Percentiles rank a stretch among this genome's conserved stretches.
Conservation (phyloP, 2,888 invertebrate species). For the Timandra comae region DNA sequence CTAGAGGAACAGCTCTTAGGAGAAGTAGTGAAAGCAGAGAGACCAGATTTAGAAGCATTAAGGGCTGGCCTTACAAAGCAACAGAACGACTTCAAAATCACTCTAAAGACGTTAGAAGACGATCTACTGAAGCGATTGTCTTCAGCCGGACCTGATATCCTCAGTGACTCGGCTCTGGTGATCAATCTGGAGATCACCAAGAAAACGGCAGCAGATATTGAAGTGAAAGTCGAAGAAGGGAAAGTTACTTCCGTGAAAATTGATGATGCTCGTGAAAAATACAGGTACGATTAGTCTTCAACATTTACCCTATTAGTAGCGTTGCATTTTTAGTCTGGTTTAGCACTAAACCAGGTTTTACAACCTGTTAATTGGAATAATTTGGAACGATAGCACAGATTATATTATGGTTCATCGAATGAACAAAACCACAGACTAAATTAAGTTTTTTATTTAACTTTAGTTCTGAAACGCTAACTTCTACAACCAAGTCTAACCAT, state of each 20-base stretch:
- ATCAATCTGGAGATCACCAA: conserved; percentile 96
- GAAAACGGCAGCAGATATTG: conserved; percentile 93
- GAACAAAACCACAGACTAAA: too few species aligned
- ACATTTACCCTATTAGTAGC: too few species aligned
- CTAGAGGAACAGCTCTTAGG: conserved; percentile 95
- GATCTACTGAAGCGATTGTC: conserved; percentile 90
- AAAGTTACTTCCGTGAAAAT: conserved; percentile 91
- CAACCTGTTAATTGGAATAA: too few species aligned
- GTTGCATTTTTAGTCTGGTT: too few species aligned
- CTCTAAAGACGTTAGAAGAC: conserved; percentile 93
- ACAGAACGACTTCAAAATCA: conserved; percentile 96
- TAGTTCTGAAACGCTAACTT: too few species aligned
- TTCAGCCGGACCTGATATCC: conserved; percentile 93
- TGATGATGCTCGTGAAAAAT: conserved; percentile 93
- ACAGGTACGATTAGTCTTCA: conserved; percentile 77
- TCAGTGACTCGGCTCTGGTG: conserved; percentile 93
- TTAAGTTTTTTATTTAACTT: too few species aligned
- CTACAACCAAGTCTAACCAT: too few species aligned
- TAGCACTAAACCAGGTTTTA: too few species aligned
- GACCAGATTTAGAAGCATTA: conserved; percentile 91
- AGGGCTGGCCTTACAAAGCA: conserved; percentile 91
- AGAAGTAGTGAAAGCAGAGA: conserved; percentile 94
- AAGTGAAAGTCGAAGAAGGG: conserved; percentile 90
- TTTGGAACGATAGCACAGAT: too few species aligned
- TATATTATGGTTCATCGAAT: too few species aligned